These are phyloP conservation scores for Clarias macrocephalus DNA, from an alignment of 2,113 vertebrate genomes.

Conservation along the genomic window DNA sequence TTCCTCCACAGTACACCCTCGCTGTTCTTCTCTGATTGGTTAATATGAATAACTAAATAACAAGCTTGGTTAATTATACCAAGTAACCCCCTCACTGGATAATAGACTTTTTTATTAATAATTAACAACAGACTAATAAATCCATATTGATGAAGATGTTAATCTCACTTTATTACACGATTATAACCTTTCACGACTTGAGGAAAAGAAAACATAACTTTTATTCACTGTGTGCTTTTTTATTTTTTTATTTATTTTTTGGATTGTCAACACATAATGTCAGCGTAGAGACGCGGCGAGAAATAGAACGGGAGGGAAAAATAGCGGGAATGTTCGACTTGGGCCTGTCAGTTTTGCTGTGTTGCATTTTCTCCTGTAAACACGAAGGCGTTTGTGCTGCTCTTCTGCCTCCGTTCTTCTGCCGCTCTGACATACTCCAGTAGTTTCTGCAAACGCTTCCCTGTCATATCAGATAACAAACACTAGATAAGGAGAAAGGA, in stretches of 20 bases:
- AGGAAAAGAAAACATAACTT: background rate
- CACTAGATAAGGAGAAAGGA: conserved; percentile 25
- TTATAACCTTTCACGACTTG: background rate
- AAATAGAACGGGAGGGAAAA: conserved; percentile 36
- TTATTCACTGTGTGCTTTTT: background rate
- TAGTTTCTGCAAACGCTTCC: conserved; percentile 70
- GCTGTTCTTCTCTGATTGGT: background rate
- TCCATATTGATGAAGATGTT: background rate
- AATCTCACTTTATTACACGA: background rate
- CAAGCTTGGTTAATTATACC: background rate
- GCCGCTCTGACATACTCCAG: conserved; percentile 68
- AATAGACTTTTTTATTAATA: background rate
- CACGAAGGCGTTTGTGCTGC: conserved; percentile 60
- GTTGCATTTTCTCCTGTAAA: conserved; percentile 64
- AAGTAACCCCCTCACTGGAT: background rate
- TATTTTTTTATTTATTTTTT: background rate
- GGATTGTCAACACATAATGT: background rate
- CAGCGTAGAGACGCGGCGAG: background rate
- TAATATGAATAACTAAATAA: background rate
- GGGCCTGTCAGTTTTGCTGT: conserved; percentile 65
- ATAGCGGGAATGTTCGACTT: conserved; percentile 45
- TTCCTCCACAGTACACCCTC: background rate
- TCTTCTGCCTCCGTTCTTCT: conserved; percentile 60
- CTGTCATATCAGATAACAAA: conserved; percentile 70
- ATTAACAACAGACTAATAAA: background rate